A percentile compares a stretch with the other conserved stretches of the same genome.
Evolutionary conservation across 2,113 vertebrate species (phyloP).

Genomic region (Peromyscus polionotus): DNA sequence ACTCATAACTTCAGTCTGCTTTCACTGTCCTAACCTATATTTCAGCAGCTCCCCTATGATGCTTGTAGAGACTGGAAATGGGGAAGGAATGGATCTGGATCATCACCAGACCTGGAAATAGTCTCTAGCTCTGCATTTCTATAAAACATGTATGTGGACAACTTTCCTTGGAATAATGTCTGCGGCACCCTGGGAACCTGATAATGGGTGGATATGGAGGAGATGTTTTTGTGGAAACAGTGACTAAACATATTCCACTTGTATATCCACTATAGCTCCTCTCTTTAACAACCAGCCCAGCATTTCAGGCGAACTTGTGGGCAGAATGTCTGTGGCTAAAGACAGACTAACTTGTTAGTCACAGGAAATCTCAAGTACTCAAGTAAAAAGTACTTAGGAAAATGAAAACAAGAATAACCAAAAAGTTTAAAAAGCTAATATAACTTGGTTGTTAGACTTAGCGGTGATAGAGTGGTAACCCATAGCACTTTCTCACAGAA

Average conservation of each 20-base stretch:
- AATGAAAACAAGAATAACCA: background rate
- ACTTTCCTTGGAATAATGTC: background rate
- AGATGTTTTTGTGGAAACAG: background rate
- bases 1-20: background rate
- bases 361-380: background rate
- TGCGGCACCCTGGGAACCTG: background rate
- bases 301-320: background rate
- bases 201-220: background rate
- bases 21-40: background rate
- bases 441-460: conserved; percentile 11
- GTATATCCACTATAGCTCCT: background rate
- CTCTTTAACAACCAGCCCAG: background rate
- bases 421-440: background rate
- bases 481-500: background rate
- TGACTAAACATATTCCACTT: background rate
- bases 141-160: background rate
- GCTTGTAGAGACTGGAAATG: background rate
- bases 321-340: background rate
- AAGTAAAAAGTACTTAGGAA: background rate
- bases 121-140: conserved; percentile 7
- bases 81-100: background rate
- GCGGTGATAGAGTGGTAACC: background rate
- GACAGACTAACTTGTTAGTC: background rate
- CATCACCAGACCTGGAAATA: background rate
- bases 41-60: background rate